Base-by-base conservation (phyloP, 1,140 invertebrate species). In the Aradophagus sp. region DNA sequence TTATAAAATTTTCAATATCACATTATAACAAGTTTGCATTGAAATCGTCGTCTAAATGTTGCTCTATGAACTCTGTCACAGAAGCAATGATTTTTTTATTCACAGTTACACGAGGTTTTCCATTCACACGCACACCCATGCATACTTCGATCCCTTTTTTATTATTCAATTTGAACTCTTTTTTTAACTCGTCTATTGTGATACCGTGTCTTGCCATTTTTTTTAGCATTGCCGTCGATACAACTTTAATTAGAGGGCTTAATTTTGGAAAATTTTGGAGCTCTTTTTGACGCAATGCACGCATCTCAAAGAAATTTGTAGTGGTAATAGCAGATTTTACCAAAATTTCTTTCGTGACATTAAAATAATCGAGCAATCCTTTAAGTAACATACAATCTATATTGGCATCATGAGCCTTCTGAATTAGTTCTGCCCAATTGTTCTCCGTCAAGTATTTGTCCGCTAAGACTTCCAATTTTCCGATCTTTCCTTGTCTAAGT, bases 401-500 rank as follows among this genome's bases (percentile, higher is more conserved):
- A 15, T 4, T 1, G 26, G 67, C 58, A 42, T 56, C 34, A 17
- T 62, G 58, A 27, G 58, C 32, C n/a, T 52, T 11, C 32, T 31
- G 13, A 1, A 29, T 2, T 23, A 62, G 5, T 17, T 13, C 8
- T 20, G 16, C 10, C 66, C 55, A 69, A 0, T 38, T 19, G 36
- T 3, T 0, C 6, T 8, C 16, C 26, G 14, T 12, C 0, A 55
- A 12, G 35, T 42, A 44, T 11, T 47, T 39, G 20, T 55, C 14
- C 7, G 48, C 47, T 13, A 61, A 23, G 20, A 47, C 13, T 16
- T 61, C 56, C 14, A 61, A 29, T 44, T 61, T 61, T 12, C 5
- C 16, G 7, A 55, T 23, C 53, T 69, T 69, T 34, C 42, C 66
- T 69, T 69, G 56, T 13, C 41, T 32, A 13, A 69, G 26, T n/a